Evolutionary conservation across 2,888 invertebrate species (phyloP).

Genomic region (Micropterix aruncella): DNA sequence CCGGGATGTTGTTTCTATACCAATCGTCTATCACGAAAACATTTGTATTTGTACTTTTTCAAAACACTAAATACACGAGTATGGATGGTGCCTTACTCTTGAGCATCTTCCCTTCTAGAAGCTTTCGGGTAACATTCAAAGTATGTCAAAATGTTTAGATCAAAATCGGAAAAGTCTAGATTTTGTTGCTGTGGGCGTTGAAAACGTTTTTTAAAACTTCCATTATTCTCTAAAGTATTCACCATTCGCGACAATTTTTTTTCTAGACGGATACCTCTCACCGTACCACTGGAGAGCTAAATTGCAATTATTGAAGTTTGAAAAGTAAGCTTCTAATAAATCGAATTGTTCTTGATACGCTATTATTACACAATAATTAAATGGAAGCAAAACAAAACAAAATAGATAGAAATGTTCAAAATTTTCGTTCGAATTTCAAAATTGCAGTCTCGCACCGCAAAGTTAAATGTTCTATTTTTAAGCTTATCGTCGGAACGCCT

Average conservation of each 20-base stretch:
- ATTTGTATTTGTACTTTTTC: too few relatives aligned
- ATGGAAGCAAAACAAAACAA: too few relatives aligned
- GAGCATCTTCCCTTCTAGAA: slow-evolving; percentile 6
- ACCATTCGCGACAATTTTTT: slow-evolving; percentile 2
- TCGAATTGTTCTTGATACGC: slow-evolving; percentile 1
- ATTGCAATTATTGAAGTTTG: too few relatives aligned
- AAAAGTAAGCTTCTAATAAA: too few relatives aligned
- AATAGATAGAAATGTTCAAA: slow-evolving; percentile 2
- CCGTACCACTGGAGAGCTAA: neutral
- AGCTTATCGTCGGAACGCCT: neutral
- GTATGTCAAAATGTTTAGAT: too few relatives aligned
- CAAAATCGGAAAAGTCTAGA: slow-evolving; percentile 5
- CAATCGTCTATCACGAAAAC: too few relatives aligned
- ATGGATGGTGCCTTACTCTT: slow-evolving; percentile 5
- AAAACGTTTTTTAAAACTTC: slow-evolving; percentile 2
- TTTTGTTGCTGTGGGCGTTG: slow-evolving; percentile 1
- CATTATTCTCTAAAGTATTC: slow-evolving; percentile 1
- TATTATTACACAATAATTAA: too few relatives aligned
- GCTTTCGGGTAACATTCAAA: slow-evolving; percentile 8
- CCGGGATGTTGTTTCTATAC: too few relatives aligned
- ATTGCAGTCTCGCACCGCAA: neutral
- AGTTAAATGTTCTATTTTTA: slow-evolving; percentile 1
- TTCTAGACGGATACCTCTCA: slow-evolving; percentile 1
- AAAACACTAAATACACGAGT: slow-evolving; percentile 5
- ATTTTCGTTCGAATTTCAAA: slow-evolving; percentile 1